Evolutionary conservation across 2,797 vertebrate genomes (phyloP).

Genomic region (Bucorvus abyssinicus): DNA sequence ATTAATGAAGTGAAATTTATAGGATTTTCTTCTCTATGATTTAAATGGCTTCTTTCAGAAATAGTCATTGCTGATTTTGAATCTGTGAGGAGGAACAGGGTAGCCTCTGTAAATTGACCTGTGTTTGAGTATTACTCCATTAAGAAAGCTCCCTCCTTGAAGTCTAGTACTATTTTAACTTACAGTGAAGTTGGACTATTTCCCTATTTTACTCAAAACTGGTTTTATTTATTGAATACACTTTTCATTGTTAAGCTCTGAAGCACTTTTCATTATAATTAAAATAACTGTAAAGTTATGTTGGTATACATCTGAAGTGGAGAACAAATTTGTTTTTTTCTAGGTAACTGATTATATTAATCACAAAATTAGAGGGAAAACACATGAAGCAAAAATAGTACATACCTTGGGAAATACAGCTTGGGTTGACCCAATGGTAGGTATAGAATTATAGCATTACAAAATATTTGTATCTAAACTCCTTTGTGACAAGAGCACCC

Average conservation of each 20-base stretch:
- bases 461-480: not conserved
- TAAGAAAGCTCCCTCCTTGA: not conserved
- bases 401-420: slow-evolving; percentile 83
- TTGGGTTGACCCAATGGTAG: slow-evolving; percentile 92
- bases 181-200: not conserved
- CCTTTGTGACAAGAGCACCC: not conserved
- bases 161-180: not conserved
- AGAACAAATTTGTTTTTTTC: not conserved
- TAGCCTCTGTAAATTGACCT: not conserved
- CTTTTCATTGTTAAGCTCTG: not conserved
- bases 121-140: not conserved
- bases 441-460: not conserved
- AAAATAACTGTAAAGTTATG: not conserved
- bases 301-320: not conserved
- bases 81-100: not conserved
- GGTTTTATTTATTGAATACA: not conserved
- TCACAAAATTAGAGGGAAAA: slow-evolving; percentile 83
- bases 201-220: not conserved
- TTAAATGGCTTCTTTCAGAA: not conserved
- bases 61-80: not conserved
- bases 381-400: slow-evolving; percentile 84
- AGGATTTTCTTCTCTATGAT: not conserved
- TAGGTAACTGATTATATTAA: slow-evolving; percentile 86
- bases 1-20: not conserved
- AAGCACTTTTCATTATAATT: not conserved